A percentile compares a stretch with the other conserved stretches of the same genome.
phyloP scores from a whole-genome alignment of 2,888 invertebrate genomes.

The Oscheius sp. region DNA sequence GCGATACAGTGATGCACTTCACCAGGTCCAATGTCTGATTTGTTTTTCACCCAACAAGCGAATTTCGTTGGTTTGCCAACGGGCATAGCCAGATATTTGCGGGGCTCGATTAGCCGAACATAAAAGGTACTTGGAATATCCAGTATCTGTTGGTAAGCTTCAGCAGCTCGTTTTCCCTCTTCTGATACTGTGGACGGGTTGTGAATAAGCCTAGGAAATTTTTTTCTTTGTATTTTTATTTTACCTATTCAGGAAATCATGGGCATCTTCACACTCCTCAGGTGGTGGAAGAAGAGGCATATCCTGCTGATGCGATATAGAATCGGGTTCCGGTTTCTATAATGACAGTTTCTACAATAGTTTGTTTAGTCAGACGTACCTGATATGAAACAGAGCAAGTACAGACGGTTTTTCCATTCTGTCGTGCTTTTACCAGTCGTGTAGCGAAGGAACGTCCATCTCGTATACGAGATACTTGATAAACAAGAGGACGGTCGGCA shows the following conservation, averaged over 20 bases:
- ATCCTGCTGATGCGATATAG: constrained; percentile 67
- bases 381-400: constrained; percentile 64
- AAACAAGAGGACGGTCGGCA: constrained; percentile 69
- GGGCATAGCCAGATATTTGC: constrained; percentile 40
- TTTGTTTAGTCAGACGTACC: constrained; percentile 11
- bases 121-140: constrained; percentile 50
- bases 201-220: constrained; percentile 35
- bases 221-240: constrained; percentile 6
- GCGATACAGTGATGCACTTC: constrained; percentile 72
- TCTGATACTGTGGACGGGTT: constrained; percentile 46
- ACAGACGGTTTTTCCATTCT: constrained; percentile 70
- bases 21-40: constrained; percentile 69
- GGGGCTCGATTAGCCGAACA: constrained; percentile 48
- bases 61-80: constrained; percentile 52
- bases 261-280: constrained; percentile 62
- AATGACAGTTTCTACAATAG: too few species aligned
- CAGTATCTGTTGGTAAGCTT: constrained; percentile 50
- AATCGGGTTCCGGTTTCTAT: constrained; percentile 44
- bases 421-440: constrained; percentile 71
- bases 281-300: constrained; percentile 71
- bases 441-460: constrained; percentile 71
- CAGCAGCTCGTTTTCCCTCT: constrained; percentile 42
- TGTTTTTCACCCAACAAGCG: constrained; percentile 68
- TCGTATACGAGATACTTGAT: constrained; percentile 71
- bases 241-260: constrained; percentile 33